These are phyloP conservation scores for Megaceryle alcyon DNA, from an alignment of 2,797 vertebrate genomes.

Conservation along the genomic window DNA sequence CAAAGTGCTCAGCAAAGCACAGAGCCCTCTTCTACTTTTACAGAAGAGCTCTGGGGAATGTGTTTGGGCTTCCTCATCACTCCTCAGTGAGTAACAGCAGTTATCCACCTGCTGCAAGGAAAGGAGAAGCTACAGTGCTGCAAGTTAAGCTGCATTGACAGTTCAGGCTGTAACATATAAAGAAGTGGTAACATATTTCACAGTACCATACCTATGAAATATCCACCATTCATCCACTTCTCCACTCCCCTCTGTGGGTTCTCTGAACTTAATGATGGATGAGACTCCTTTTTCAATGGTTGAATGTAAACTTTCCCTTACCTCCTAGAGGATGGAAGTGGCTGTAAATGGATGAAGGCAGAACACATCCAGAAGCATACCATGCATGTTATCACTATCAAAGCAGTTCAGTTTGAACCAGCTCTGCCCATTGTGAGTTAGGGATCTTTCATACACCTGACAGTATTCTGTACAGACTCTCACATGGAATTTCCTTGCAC, in stretches of 20 bases:
- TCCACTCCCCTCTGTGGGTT: background rate
- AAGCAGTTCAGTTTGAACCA: background rate
- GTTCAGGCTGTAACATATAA: background rate
- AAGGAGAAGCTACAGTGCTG: background rate
- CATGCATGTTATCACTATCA: background rate
- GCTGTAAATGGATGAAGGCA: background rate
- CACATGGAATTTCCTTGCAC: background rate
- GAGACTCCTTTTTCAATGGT: background rate
- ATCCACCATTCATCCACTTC: background rate
- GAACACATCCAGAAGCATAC: background rate
- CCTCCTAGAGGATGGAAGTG: background rate
- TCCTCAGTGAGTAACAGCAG: background rate
- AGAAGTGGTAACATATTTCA: background rate
- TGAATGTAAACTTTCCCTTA: background rate
- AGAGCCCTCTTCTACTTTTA: background rate
- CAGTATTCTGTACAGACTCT: background rate
- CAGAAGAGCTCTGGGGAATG: background rate
- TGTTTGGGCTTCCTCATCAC: background rate
- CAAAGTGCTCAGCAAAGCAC: background rate
- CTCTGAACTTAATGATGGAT: background rate
- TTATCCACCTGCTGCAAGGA: background rate
- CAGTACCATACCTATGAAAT: background rate
- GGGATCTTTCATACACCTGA: background rate
- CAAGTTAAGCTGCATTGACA: background rate
- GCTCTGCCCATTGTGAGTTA: background rate